Evolutionary conservation across 2,113 vertebrate species (phyloP).

Genomic region (Callipepla californica): DNA sequence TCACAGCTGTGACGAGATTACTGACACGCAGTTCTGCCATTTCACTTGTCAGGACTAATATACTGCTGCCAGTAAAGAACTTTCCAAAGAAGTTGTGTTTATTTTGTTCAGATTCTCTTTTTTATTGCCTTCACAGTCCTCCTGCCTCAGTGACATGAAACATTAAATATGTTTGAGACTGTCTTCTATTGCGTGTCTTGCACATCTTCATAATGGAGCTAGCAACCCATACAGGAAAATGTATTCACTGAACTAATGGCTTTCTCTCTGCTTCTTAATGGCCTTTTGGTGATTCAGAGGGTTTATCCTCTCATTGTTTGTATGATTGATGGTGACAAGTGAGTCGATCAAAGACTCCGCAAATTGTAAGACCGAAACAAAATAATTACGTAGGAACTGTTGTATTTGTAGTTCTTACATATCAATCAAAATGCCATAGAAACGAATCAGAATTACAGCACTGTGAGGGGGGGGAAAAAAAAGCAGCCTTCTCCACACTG

Average conservation of each 20-base stretch:
- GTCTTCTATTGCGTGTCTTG: neutral
- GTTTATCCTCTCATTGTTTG: conserved; percentile 40
- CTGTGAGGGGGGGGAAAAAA: neutral
- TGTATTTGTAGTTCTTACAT: conserved; percentile 25
- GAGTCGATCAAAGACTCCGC: conserved; percentile 40
- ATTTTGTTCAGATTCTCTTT: neutral
- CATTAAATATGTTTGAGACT: neutral
- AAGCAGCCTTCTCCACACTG: neutral
- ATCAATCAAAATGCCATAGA: conserved; percentile 30
- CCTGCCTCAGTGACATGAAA: neutral
- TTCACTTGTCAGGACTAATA: neutral
- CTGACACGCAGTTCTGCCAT: neutral
- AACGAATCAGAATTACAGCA: conserved; percentile 36
- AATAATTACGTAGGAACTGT: conserved; percentile 10
- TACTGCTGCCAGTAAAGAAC: neutral
- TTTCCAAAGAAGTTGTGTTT: neutral
- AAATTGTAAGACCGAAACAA: conserved; percentile 8
- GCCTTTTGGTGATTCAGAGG: conserved; percentile 4
- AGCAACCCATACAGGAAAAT: neutral
- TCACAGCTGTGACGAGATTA: neutral
- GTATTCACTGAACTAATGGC: neutral
- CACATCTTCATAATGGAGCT: neutral
- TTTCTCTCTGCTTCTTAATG: conserved; percentile 2
- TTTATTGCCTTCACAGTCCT: neutral
- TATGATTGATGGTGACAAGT: conserved; percentile 53